Evolutionary conservation across 2,888 invertebrate species (phyloP).

Genomic region (Chydorus sphaericus): DNA sequence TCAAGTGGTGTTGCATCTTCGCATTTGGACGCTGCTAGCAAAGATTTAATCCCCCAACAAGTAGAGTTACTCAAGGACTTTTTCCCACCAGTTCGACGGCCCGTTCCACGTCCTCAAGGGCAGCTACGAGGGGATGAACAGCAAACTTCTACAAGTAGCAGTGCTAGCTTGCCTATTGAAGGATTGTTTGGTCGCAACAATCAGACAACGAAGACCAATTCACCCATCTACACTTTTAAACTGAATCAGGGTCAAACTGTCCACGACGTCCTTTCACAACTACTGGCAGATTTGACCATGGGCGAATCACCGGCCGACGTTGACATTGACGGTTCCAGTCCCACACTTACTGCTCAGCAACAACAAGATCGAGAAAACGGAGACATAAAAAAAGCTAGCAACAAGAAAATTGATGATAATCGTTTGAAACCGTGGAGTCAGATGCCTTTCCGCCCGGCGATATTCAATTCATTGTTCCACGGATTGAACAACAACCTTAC

Average conservation of each 20-base stretch:
- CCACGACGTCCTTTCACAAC: slow-evolving; percentile 23
- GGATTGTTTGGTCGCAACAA: slow-evolving; percentile 12
- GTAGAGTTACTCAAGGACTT: background rate
- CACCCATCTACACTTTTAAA: slow-evolving; percentile 25
- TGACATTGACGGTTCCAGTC: background rate
- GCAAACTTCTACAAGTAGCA: background rate
- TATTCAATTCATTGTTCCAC: background rate
- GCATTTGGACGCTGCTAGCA: background rate
- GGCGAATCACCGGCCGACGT: slow-evolving; percentile 9
- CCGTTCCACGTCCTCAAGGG: background rate
- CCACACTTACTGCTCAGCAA: background rate
- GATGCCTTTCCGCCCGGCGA: slow-evolving; percentile 7
- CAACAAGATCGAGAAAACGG: background rate
- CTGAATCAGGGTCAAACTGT: slow-evolving; percentile 23
- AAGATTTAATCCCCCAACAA: background rate
- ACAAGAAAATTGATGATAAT: slow-evolving; percentile 17
- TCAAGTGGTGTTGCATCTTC: background rate
- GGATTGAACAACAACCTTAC: no score
- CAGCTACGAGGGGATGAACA: background rate
- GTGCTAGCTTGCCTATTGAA: slow-evolving; percentile 3
- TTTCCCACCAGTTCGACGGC: slow-evolving; percentile 6
- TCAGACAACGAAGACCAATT: no score
- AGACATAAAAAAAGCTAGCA: slow-evolving; percentile 5
- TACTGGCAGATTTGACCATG: slow-evolving; percentile 18
- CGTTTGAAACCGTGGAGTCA: slow-evolving; percentile 11